Evolutionary conservation across 2,888 invertebrate genomes (phyloP).

Genomic region (Leptinotarsa rubiginosa): DNA sequence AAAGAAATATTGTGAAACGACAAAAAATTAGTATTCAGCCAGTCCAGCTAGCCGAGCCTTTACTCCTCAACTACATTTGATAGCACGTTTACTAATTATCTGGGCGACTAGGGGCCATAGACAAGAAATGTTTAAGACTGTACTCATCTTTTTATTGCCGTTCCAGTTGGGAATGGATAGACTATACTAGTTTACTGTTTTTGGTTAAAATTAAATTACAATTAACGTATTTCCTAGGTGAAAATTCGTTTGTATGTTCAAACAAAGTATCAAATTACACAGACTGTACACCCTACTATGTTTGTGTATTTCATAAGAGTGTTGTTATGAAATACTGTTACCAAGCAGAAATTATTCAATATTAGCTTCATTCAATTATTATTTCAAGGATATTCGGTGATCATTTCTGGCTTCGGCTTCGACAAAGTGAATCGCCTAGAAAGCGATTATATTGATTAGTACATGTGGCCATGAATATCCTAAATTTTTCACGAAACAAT

Average conservation of each 20-base stretch:
- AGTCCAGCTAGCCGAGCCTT: too few species aligned
- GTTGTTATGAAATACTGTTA: neutral
- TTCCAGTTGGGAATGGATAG: too few species aligned
- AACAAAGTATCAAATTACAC: neutral
- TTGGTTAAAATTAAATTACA: too few species aligned
- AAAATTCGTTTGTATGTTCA: neutral
- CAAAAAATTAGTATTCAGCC: too few species aligned
- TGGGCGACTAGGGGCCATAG: too few species aligned
- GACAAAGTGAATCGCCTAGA: neutral
- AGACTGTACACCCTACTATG: neutral
- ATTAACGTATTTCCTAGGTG: too few species aligned
- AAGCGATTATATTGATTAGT: neutral
- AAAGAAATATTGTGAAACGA: too few species aligned
- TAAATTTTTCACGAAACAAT: neutral
- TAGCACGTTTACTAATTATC: too few species aligned
- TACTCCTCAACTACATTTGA: too few species aligned
- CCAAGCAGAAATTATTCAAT: constrained; percentile 1
- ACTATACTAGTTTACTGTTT: too few species aligned
- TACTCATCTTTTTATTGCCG: too few species aligned
- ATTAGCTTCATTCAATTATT: neutral
- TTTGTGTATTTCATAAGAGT: neutral
- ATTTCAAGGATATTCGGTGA: neutral
- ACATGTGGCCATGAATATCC: neutral
- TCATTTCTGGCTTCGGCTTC: neutral
- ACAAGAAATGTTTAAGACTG: too few species aligned